A percentile compares a stretch with the other conserved stretches of the same genome.
These are phyloP conservation scores for Nomia melanderi DNA, from an alignment of 1,140 invertebrate genomes.

Conservation along the genomic window DNA sequence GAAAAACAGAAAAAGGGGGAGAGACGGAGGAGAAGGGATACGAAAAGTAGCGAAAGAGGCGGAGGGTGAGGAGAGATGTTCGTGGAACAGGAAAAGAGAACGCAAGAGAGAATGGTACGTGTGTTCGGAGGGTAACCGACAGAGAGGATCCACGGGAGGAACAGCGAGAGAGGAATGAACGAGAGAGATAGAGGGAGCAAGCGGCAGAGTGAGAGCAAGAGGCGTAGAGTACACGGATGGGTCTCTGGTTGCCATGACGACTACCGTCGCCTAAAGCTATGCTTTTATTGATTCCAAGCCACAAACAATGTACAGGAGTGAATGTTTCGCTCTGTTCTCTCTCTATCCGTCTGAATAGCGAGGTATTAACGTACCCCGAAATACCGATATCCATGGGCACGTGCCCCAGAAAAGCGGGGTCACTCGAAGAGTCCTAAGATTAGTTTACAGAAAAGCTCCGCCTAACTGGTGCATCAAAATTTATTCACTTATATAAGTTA, in stretches of 20 bases:
- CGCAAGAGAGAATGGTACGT: constrained; percentile 31
- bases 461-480: too few relatives aligned
- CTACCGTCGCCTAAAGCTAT: constrained; percentile 81
- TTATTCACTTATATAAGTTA: too few relatives aligned
- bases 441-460: constrained; percentile 33
- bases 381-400: constrained; percentile 74
- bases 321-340: constrained; percentile 80
- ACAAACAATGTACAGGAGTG: constrained; percentile 81
- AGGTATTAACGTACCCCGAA: constrained; percentile 75
- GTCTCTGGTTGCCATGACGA: constrained; percentile 78
- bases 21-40: constrained; percentile 7
- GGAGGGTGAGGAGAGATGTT: constrained; percentile 9
- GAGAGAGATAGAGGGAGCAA: background rate
- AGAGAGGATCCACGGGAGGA: constrained; percentile 22
- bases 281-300: constrained; percentile 82
- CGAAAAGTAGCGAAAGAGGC: constrained; percentile 25
- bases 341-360: constrained; percentile 76
- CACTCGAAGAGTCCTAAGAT: constrained; percentile 44
- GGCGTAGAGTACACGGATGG: constrained; percentile 70
- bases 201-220: constrained; percentile 20
- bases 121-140: constrained; percentile 40
- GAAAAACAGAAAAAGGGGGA: constrained; percentile 27
- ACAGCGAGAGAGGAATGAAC: background rate
- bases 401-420: constrained; percentile 68
- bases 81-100: background rate